Conservation (phyloP, 2,113 vertebrate species). For the Lycaon pictus region DNA sequence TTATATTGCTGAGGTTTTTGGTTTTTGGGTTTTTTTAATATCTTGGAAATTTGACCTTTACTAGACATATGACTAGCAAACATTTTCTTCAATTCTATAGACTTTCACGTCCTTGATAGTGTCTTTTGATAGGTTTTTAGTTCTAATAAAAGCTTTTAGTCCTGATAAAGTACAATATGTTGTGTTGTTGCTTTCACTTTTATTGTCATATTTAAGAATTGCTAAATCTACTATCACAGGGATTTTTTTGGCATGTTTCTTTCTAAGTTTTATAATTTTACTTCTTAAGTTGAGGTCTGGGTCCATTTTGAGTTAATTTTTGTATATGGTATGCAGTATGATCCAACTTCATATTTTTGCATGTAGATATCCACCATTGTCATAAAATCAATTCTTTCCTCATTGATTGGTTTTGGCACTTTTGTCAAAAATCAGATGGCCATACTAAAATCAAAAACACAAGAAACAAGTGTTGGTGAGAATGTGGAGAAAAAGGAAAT, state of each 20-base stretch:
- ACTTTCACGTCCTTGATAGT: neutral
- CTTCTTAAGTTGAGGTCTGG: neutral
- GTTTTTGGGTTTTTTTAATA: neutral
- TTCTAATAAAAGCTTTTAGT: neutral
- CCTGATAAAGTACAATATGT: neutral
- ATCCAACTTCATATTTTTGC: neutral
- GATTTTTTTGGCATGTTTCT: neutral
- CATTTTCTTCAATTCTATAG: neutral
- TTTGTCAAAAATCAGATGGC: neutral
- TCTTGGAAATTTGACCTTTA: neutral
- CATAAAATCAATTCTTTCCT: neutral
- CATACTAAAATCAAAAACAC: neutral
- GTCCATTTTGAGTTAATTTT: neutral
- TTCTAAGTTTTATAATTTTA: neutral
- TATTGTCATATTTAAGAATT: neutral
- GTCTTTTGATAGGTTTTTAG: neutral
- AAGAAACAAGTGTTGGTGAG: neutral
- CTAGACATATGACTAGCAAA: neutral
- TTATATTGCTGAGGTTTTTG: neutral
- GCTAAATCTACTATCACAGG: neutral
- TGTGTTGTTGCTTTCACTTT: neutral
- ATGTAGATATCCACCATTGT: neutral
- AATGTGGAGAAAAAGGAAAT: neutral
- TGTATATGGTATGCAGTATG: neutral
- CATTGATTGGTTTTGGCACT: neutral